These are phyloP conservation scores for Agrotis puta DNA, from an alignment of 2,888 invertebrate species.

Conservation along the genomic window DNA sequence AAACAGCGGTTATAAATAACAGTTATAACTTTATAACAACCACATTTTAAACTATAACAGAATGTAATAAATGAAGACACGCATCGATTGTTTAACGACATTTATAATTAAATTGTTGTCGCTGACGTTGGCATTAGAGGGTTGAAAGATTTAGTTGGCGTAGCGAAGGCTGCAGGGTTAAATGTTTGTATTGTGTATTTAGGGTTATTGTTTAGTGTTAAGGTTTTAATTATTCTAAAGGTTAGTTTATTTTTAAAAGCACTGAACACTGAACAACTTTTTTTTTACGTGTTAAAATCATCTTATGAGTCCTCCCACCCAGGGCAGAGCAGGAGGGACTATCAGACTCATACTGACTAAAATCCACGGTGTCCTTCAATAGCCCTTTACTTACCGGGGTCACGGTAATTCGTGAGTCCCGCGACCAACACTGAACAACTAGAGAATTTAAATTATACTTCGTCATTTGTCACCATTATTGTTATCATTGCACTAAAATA, in stretches of 20 bases:
- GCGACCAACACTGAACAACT: no score
- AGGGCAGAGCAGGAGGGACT: no score
- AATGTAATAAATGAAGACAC: slow-evolving; percentile 87
- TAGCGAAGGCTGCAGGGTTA: slow-evolving; percentile 10
- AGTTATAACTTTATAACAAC: slow-evolving; percentile 85
- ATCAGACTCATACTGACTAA: no score
- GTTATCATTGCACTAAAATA: neutral
- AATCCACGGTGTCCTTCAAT: no score
- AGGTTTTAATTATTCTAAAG: slow-evolving; percentile 19
- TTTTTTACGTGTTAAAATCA: no score
- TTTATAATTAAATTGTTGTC: slow-evolving; percentile 83
- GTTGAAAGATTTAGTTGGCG: slow-evolving; percentile 77
- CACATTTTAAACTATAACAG: slow-evolving; percentile 87
- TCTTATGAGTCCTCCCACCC: no score
- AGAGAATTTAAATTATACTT: no score
- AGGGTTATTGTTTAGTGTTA: slow-evolving; percentile 21
- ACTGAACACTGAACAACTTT: no score
- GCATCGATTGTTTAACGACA: slow-evolving; percentile 89
- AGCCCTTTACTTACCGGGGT: no score
- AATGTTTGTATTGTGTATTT: slow-evolving; percentile 41
- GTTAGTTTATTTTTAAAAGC: neutral
- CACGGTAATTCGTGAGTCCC: no score
- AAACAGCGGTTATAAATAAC: slow-evolving; percentile 81
- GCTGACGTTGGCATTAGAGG: slow-evolving; percentile 77
- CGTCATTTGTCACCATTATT: neutral